phyloP scores from a whole-genome alignment of 2,797 vertebrate species.

The Amniataba percoides region DNA sequence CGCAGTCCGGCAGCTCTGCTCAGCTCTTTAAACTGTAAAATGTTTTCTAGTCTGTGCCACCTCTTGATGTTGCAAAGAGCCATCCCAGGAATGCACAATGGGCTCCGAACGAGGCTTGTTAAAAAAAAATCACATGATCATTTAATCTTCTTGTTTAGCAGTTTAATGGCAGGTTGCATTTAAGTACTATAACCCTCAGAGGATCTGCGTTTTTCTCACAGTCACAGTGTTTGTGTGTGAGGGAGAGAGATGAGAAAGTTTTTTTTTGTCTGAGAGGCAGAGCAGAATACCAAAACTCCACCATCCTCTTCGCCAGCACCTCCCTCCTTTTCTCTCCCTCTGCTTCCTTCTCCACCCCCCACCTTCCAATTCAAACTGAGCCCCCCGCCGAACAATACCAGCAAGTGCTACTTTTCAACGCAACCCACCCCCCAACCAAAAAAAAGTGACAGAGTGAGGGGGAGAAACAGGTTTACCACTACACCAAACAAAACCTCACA shows the following conservation, averaged over 20 bases:
- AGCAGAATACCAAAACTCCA: slow-evolving; percentile 76
- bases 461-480: slow-evolving; percentile 26
- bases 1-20: slow-evolving; percentile 1
- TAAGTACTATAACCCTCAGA: slow-evolving; percentile 9
- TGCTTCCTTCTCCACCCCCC: slow-evolving; percentile 26
- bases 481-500: slow-evolving; percentile 19
- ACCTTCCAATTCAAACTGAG: slow-evolving; percentile 53
- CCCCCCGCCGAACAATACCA: slow-evolving; percentile 52
- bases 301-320: slow-evolving; percentile 41
- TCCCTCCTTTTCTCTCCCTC: slow-evolving; percentile 27
- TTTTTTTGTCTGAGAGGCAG: slow-evolving; percentile 62
- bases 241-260: slow-evolving; percentile 50
- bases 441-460: slow-evolving; percentile 24
- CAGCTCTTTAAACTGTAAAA: slow-evolving; percentile 18
- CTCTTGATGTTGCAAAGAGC: slow-evolving; percentile 14
- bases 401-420: slow-evolving; percentile 50
- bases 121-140: slow-evolving; percentile 1
- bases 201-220: slow-evolving; percentile 21
- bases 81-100: slow-evolving; percentile 1
- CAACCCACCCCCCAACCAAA: not conserved
- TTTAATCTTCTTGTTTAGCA: slow-evolving; percentile 2
- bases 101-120: slow-evolving; percentile 10
- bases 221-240: slow-evolving; percentile 38
- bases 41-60: not conserved
- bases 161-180: slow-evolving; percentile 1